These are phyloP conservation scores for Nannobrachium achirus DNA, from an alignment of 2,113 vertebrate genomes.

Conservation along the genomic window DNA sequence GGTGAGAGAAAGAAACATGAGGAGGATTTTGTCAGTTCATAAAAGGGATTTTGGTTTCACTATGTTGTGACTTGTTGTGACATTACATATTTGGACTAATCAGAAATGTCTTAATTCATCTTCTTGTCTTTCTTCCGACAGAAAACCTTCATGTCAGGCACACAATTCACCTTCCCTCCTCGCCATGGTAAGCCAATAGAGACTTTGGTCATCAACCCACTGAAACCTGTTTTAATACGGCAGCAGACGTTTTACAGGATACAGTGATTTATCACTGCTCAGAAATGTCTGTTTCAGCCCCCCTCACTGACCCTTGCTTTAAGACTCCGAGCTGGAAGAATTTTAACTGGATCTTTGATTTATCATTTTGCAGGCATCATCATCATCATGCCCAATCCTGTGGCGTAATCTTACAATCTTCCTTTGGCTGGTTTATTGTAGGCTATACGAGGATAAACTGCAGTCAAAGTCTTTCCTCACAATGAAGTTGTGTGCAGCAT, in stretches of 20 bases:
- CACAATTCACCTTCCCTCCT: slow-evolving; percentile 39
- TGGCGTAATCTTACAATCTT: not conserved
- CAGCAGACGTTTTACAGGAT: slow-evolving; percentile 29
- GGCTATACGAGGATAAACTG: no score
- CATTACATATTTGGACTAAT: slow-evolving; percentile 13
- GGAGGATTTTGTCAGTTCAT: not conserved
- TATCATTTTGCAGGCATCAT: slow-evolving; percentile 22
- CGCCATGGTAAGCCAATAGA: slow-evolving; percentile 66
- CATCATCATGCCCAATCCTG: not conserved
- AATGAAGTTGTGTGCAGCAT: not conserved
- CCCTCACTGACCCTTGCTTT: slow-evolving; percentile 30
- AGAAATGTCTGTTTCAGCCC: slow-evolving; percentile 42
- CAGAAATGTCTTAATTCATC: not conserved
- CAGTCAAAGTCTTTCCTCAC: slow-evolving; percentile 1
- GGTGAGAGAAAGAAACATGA: slow-evolving; percentile 7
- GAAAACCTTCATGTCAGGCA: slow-evolving; percentile 56
- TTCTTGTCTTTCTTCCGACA: slow-evolving; percentile 48
- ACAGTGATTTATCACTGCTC: slow-evolving; percentile 28
- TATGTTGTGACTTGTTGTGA: not conserved
- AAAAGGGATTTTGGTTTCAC: not conserved
- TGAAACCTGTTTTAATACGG: slow-evolving; percentile 34
- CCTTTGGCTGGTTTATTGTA: slow-evolving; percentile 10
- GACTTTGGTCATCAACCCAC: slow-evolving; percentile 34
- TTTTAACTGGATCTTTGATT: slow-evolving; percentile 33
- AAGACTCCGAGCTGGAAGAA: slow-evolving; percentile 38